Base-by-base conservation (phyloP, 1,140 invertebrate species). In the Zelostemma sp. region DNA sequence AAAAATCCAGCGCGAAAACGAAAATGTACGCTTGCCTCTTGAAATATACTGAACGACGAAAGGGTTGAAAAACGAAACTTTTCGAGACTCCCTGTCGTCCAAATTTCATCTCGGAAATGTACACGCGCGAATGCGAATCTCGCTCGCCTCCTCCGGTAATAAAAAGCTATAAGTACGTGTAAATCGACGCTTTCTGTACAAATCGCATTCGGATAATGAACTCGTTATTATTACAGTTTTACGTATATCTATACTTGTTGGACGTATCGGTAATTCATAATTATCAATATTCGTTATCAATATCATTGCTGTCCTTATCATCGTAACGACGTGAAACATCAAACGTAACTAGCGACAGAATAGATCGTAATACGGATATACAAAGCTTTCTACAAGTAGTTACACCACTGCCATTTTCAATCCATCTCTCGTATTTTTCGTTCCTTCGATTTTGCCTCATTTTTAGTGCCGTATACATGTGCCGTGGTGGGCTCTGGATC, bases 361-460 rank as follows among this genome's bases (percentile, higher is more conserved):
- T 76, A 64, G 70, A 72, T 68, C 68, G 65, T 74, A 74, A 75
- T 73, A 72, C 57, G 54, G 15, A 9, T 75, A 75, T 77, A 77
- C 77, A 81, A 83, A 83, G 77, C 80, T 84, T 83, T 82, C 79
- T 81, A 84, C 75, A 83, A 80, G 78, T 80, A 80, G 76, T 77
- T 81, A 75, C 72, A 77, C 74, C 73, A 76, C 66, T 74, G 72
- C 48, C 56, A 47, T 48, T 45, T 69, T 9, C 33, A n/a, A 9
- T 15, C 18, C 5, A 9, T 61, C 25, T 71, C 28, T 6, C 38
- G 3, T 53, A 31, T 68, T 56, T 50, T 53, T 55, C 50, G 46
- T 28, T 53, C 57, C 38, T 58, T 62, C 56, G 19, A 14, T 61
- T n/a, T n/a, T 63, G 45, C 49, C 41, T 72, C 62, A 72, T 67